Evolutionary conservation across 35 echinoderm and acorn worm species (phyloP), one percentile per base, ranked within the genome.

Genomic region (Strongylocentrotus purpuratus): DNA sequence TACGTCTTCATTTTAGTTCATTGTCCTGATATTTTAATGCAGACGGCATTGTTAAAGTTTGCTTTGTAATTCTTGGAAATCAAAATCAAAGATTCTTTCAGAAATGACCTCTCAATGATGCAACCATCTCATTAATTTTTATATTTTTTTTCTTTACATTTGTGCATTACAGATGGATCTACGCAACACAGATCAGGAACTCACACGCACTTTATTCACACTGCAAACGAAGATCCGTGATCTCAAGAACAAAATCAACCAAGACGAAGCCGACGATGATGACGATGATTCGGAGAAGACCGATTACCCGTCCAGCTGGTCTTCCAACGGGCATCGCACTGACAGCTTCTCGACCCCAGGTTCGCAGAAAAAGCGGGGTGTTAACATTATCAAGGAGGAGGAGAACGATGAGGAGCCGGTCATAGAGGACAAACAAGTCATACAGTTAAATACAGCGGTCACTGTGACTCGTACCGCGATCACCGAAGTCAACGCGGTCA

Each of bases 261-360:
- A 47, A 47, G 91, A 93, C 48, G 91, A 93, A 47, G 48, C 13
- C 91, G 91, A 93, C 48, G 91, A 93, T 31, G 45, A 48, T 46
- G 91, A 93, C 46, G 91, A 93, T n/a, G 91, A 93, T 48, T 93
- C 91, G 48, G 91, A 93, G 46, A 93, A 58, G 31, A 93, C 91
- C 45, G 91, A 93, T 31, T 93, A 33, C 14, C 31, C 47, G 46
- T 93, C 48, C 11, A 78, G 65, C 65, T 89, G 87, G 87, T 89
- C 87, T 22, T 93, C 91, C 45, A 93, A 58, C 48, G n/a, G n/a
- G 14, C 45, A 93, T 32, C 45, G 45, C 10, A 93, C 10, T 58
- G 91, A 46, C 48, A 58, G 46, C 31, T 47, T 93, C 45, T 93
- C 48, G 28, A 93, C 45, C 14, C 18, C 46, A 2, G 58, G 91